Evolutionary conservation across 1,140 invertebrate species (phyloP).

Genomic region (Palaemon carinicauda): DNA sequence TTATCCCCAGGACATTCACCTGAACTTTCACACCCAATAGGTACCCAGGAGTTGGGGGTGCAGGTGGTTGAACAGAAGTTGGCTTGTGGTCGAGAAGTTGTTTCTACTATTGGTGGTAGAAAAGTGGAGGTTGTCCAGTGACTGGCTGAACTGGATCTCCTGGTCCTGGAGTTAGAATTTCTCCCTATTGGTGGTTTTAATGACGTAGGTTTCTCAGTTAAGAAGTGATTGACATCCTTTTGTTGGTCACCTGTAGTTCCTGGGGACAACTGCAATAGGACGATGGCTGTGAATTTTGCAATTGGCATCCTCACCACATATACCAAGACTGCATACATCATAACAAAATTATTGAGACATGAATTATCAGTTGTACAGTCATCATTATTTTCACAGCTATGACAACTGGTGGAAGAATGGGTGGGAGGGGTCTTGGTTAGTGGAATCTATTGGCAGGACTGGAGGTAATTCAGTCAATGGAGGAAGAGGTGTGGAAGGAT

Average conservation of each 20-base stretch:
- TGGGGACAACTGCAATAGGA: constrained; percentile 83
- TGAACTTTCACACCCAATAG: constrained; percentile 33
- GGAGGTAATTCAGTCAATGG: constrained; percentile 18
- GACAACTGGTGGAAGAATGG: constrained; percentile 69
- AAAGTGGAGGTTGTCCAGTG: background rate
- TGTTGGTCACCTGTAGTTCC: constrained; percentile 86
- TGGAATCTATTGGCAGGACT: background rate
- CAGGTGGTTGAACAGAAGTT: constrained; percentile 5
- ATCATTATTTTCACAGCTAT: constrained; percentile 80
- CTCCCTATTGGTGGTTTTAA: constrained; percentile 7
- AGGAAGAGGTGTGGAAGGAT: constrained; percentile 20
- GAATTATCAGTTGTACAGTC: constrained; percentile 79
- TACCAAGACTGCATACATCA: constrained; percentile 80
- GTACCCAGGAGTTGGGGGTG: constrained; percentile 36
- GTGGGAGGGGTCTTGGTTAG: constrained; percentile 64
- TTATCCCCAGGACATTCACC: constrained; percentile 63
- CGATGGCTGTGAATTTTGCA: constrained; percentile 81
- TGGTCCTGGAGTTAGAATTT: background rate
- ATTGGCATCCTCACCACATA: constrained; percentile 77
- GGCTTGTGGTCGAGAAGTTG: constrained; percentile 5
- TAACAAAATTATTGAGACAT: constrained; percentile 81
- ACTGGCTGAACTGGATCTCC: background rate
- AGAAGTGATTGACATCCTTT: constrained; percentile 70
- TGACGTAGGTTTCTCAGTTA: constrained; percentile 9
- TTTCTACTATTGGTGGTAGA: constrained; percentile 13